These are phyloP conservation scores for Psylliodes chrysocephalus DNA, from an alignment of 2,888 invertebrate species.

Conservation along the genomic window DNA sequence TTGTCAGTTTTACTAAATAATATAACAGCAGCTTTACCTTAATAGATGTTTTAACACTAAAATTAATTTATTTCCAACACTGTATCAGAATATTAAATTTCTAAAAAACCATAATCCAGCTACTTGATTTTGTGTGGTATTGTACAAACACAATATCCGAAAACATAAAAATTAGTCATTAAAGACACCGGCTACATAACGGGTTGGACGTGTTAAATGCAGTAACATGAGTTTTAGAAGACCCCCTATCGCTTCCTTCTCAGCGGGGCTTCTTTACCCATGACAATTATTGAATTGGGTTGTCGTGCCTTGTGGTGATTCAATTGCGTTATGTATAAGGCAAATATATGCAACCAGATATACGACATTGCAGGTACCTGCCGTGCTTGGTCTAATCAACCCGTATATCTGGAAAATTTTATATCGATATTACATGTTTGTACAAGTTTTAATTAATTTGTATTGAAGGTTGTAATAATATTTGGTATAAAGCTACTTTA, in stretches of 20 bases:
- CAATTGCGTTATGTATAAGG: constrained; percentile 35
- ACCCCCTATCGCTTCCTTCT: constrained; percentile 16
- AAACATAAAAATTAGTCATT: constrained; percentile 12
- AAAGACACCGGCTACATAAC: background rate
- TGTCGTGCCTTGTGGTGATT: constrained; percentile 33
- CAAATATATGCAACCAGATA: constrained; percentile 22
- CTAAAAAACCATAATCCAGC: background rate
- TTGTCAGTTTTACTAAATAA: too few species aligned
- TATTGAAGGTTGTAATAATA: too few species aligned
- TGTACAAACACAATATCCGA: background rate
- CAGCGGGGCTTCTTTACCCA: constrained; percentile 29
- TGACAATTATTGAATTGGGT: constrained; percentile 42
- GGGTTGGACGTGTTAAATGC: constrained; percentile 3
- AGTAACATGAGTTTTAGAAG: constrained; percentile 21
- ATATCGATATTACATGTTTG: background rate
- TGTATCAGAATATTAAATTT: too few species aligned
- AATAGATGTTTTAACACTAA: too few species aligned
- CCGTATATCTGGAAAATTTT: background rate
- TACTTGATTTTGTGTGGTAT: background rate
- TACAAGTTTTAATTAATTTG: too few species aligned
- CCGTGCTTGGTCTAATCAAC: constrained; percentile 23
- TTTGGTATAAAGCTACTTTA: too few species aligned
- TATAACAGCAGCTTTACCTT: too few species aligned
- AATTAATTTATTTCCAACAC: too few species aligned
- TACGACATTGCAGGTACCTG: constrained; percentile 17